These are phyloP conservation scores for Lithophane ornitopus DNA, from an alignment of 2,888 invertebrate genomes.

Conservation along the genomic window DNA sequence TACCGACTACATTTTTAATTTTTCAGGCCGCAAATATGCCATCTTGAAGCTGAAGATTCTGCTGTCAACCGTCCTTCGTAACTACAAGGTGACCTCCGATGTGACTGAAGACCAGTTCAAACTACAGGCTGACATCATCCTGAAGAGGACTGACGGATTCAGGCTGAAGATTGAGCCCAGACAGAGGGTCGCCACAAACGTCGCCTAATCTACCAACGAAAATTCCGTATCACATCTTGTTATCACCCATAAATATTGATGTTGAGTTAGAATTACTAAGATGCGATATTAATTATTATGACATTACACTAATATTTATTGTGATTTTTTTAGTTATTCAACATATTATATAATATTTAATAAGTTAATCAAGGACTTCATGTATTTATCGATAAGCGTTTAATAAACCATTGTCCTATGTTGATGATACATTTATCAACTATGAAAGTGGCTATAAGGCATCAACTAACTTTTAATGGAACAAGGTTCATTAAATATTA, in stretches of 20 bases:
- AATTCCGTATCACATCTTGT: slow-evolving; percentile 16
- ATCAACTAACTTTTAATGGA: neutral
- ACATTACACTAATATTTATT: slow-evolving; percentile 39
- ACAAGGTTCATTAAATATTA: slow-evolving; percentile 16
- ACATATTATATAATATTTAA: slow-evolving; percentile 14
- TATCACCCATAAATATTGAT: slow-evolving; percentile 14
- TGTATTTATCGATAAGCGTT: slow-evolving; percentile 8
- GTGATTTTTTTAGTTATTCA: slow-evolving; percentile 41
- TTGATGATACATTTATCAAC: neutral
- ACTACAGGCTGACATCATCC: slow-evolving; percentile 93
- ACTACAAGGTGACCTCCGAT: slow-evolving; percentile 92
- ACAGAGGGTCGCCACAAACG: slow-evolving; percentile 68
- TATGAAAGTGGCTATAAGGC: neutral
- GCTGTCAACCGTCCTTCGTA: slow-evolving; percentile 93
- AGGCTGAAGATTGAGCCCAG: slow-evolving; percentile 93
- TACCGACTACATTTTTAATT: neutral
- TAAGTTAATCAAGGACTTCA: slow-evolving; percentile 13
- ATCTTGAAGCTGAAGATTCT: slow-evolving; percentile 94
- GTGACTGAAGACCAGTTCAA: slow-evolving; percentile 92
- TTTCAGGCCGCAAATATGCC: slow-evolving; percentile 94
- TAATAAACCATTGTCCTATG: neutral
- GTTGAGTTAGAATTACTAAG: slow-evolving; percentile 23
- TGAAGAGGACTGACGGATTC: slow-evolving; percentile 94
- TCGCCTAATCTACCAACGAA: slow-evolving; percentile 48
- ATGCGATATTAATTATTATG: slow-evolving; percentile 35